A percentile compares a stretch with the other conserved stretches of the same genome.
These are phyloP conservation scores for Heliconius sara DNA, from an alignment of 2,888 invertebrate species.

Conservation along the genomic window DNA sequence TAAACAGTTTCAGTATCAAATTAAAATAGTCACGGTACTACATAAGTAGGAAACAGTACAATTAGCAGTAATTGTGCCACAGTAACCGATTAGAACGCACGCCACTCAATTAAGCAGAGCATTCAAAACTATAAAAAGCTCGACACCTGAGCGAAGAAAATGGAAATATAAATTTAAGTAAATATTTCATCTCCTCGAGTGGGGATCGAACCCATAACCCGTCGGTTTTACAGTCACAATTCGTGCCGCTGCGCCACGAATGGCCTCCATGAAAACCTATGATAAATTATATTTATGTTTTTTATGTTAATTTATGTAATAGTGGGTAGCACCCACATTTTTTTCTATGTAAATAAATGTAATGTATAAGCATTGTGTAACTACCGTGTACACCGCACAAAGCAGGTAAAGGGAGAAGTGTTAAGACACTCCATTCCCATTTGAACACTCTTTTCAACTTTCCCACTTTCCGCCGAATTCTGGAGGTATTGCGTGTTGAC, in stretches of 20 bases:
- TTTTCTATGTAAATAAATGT: background rate
- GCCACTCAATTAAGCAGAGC: background rate
- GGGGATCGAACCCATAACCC: too few species aligned
- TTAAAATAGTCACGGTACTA: constrained; percentile 5
- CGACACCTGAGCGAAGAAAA: too few species aligned
- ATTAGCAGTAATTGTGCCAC: constrained; percentile 11
- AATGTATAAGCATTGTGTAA: background rate
- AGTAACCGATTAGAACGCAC: background rate
- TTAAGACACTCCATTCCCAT: background rate
- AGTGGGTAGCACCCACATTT: background rate
- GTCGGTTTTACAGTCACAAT: too few species aligned
- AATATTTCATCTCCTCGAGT: too few species aligned
- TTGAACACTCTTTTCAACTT: too few species aligned
- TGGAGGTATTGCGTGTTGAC: background rate
- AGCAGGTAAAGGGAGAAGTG: background rate
- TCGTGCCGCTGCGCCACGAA: too few species aligned
- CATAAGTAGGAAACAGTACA: constrained; percentile 10
- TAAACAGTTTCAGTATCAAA: background rate
- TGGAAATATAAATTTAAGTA: too few species aligned
- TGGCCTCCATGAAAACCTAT: too few species aligned
- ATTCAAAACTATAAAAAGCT: background rate
- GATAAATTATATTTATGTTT: too few species aligned
- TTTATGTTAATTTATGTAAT: too few species aligned
- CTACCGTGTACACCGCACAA: background rate
- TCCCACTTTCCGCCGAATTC: background rate